Base-by-base conservation (phyloP, 1,140 invertebrate genomes). In the Phortica variegata region DNA sequence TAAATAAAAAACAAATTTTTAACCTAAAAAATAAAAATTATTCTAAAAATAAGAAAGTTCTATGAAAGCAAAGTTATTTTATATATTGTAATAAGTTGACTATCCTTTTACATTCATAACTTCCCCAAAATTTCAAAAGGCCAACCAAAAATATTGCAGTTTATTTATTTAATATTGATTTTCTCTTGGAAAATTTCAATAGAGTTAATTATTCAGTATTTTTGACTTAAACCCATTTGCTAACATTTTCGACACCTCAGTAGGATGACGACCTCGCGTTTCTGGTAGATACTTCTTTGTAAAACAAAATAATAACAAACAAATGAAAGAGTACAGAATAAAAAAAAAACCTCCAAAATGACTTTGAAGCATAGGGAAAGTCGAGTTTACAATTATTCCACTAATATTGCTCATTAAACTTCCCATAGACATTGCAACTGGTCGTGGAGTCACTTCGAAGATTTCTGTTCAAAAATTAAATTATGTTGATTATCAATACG, bases 371-470 rank as follows among this genome's bases (percentile, higher is more conserved):
- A 73, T 76, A 18, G 85, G 87, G 78, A 94, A 92, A 13, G 80
- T 77, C 80, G 92, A 85, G 21, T 87, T 91, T 32, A 95, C 85
- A 3, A 89, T 56, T 65, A 95, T 92, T 76, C 94, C 95, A 29
- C 87, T 88, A 6, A 82, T 79, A 92, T 92, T 96, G 77, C 95
- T 95, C 32, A 85, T 84, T 51, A 93, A 80, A 46, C 90, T 91
- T 4, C 91, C 91, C 40, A 95, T 78, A 34, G 91, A 85, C 86
- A 94, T 94, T 16, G 90, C 92, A 13, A 84, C 83, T 1, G 91
- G 84, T 37, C 91, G 82, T 0, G 91, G 86, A 3, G 85, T 86
- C 42, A 93, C 88, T 54, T 92, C 86, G 62, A 96, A 95, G 36
- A 97, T 77, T 79, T 97, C 93, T 73, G 78, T n/a, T n/a, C 47